A percentile compares a stretch with the other conserved stretches of the same genome.
Conservation (phyloP, 2,113 vertebrate genomes). For the Ondatra zibethicus region DNA sequence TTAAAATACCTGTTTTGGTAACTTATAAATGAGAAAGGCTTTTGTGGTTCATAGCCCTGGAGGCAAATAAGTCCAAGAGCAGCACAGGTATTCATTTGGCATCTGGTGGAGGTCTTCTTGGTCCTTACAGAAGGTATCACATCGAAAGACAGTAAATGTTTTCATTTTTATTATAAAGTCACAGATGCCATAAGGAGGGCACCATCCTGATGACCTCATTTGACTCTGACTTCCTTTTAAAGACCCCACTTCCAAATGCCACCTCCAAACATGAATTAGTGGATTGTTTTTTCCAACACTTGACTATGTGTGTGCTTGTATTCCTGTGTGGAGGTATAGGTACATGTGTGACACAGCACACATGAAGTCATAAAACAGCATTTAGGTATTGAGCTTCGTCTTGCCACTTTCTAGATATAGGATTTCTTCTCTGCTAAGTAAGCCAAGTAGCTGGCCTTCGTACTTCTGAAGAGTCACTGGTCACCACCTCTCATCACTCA, state of each 20-base stretch:
- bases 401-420: background rate
- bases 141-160: background rate
- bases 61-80: background rate
- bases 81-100: fast-evolving
- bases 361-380: background rate
- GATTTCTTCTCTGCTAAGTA: background rate
- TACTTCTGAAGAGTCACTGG: background rate
- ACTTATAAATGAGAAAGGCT: background rate
- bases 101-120: too few species aligned
- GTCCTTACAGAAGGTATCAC: too few species aligned
- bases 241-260: background rate
- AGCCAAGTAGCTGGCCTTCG: background rate
- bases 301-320: background rate
- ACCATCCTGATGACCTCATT: background rate
- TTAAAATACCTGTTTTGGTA: background rate
- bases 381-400: background rate
- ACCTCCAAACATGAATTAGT: background rate
- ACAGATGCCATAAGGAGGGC: background rate
- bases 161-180: background rate
- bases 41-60: background rate
- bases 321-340: background rate
- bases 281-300: background rate
- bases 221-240: background rate
- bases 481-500: background rate
- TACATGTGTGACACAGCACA: background rate